Percentiles rank a stretch among this genome's conserved stretches.
Evolutionary conservation across 2,113 vertebrate species (phyloP).

Genomic region (Paratilapia polleni): DNA sequence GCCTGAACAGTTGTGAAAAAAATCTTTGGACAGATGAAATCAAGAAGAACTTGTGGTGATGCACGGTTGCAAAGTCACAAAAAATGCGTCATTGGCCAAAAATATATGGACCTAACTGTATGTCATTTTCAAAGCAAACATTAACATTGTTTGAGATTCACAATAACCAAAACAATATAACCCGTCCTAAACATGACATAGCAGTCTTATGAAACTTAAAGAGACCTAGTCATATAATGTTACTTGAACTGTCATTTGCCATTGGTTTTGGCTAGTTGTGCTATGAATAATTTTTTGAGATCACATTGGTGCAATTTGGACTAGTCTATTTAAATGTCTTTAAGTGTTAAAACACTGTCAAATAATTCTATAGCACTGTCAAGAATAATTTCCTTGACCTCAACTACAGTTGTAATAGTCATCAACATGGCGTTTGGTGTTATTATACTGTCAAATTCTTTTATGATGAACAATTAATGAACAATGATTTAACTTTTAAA

Average conservation of each 20-base stretch:
- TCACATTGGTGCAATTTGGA: not conserved
- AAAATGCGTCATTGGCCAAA: too few relatives aligned
- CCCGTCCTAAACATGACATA: not conserved
- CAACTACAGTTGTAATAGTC: not conserved
- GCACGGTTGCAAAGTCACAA: too few relatives aligned
- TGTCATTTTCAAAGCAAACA: too few relatives aligned
- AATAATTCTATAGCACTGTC: not conserved
- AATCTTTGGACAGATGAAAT: too few relatives aligned
- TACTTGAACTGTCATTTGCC: too few relatives aligned
- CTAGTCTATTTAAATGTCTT: slow-evolving; percentile 3
- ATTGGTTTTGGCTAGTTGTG: not conserved
- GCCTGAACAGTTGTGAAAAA: too few relatives aligned
- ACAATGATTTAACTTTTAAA: slow-evolving; percentile 1
- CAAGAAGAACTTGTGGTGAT: too few relatives aligned
- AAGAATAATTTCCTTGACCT: not conserved
- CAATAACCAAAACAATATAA: not conserved
- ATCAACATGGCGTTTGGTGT: not conserved
- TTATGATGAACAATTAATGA: not conserved
- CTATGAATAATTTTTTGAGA: not conserved
- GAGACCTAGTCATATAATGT: too few relatives aligned
- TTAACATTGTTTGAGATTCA: too few relatives aligned
- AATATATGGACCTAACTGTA: too few relatives aligned
- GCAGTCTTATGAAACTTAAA: too few relatives aligned
- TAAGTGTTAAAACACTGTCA: slow-evolving; percentile 5
- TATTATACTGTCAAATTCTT: not conserved